Evolutionary conservation across 2,797 vertebrate genomes (phyloP), one percentile per base, ranked within the genome.

Genomic region (Meriones psammophilus): DNA sequence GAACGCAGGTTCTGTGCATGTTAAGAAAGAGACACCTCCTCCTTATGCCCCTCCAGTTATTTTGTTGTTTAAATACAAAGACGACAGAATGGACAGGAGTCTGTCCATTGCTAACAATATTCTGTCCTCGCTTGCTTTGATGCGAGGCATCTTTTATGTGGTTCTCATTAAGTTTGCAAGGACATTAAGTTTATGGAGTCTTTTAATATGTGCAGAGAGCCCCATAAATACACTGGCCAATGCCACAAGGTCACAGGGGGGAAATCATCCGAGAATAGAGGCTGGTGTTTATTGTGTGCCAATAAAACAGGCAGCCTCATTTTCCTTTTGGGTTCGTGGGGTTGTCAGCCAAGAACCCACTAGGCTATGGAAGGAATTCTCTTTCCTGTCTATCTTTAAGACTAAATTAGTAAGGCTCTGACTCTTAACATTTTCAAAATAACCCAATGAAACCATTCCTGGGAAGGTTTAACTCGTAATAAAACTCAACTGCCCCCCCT

Each of bases 111-210:
- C 18, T 88, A 73, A 22, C 84, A 88, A 46, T 64, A 81, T 78
- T n/a, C 73, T 91, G 24, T 1, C 73, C 80, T 96, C 78, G 28
- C 79, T 68, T 94, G 84, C 86, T 94, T 86, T 69, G 66, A 77
- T 88, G 71, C n/a, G 85, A 94, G 87, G 50, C 66, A 60, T 92
- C 69, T 69, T 95, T 94, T 95, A 84, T 94, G 68, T 79, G 88
- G 69, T 87, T 76, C 92, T 95, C 71, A 94, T 93, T 81, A 92
- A 94, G 54, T 97, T 93, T 92, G 93, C 89, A 73, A 64, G 77
- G 71, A 76, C 88, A 83, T 95, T 93, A 76, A 60, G 24, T 97
- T 96, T 94, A 92, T 9, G 74, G 96, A 30, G 64, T 85, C 93
- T 89, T 95, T 95, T 93, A 91, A n/a, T 79, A 91, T 66, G 94